phyloP scores from a whole-genome alignment of 2,113 vertebrate genomes.

The Mola mola region DNA sequence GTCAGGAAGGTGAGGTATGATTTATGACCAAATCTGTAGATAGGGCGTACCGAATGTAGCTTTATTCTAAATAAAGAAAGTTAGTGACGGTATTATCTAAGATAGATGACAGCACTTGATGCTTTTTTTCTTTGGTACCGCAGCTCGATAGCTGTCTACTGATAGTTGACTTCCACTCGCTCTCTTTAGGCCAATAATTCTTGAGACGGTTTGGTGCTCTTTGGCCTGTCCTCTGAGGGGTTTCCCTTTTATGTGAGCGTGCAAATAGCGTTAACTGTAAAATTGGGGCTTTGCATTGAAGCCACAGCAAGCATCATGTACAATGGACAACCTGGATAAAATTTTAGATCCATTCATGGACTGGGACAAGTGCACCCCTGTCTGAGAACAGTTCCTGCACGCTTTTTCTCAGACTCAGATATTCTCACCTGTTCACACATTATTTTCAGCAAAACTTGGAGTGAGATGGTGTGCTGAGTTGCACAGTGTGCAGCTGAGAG shows the following conservation, averaged over 20 bases:
- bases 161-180: conserved; percentile 44
- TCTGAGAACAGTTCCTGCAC: conserved; percentile 11
- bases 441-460: conserved; percentile 35
- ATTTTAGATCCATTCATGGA: too few species aligned
- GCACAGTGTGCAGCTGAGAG: conserved; percentile 31
- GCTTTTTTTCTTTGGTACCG: conserved; percentile 25
- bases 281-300: conserved; percentile 25
- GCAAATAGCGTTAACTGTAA: conserved; percentile 18
- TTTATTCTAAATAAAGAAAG: conserved; percentile 3
- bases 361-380: conserved; percentile 7
- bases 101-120: background rate
- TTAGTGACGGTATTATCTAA: background rate
- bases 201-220: conserved; percentile 41
- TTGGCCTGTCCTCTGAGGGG: conserved; percentile 42
- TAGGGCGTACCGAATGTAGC: background rate
- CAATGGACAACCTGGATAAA: conserved; percentile 27
- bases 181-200: conserved; percentile 59
- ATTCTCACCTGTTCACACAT: conserved; percentile 46
- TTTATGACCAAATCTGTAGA: conserved; percentile 10
- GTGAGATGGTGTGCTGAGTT: conserved; percentile 31
- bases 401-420: conserved; percentile 19
- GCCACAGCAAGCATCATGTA: conserved; percentile 4
- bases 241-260: conserved; percentile 33
- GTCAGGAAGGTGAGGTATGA: background rate
- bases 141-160: conserved; percentile 60